These are phyloP conservation scores for Patella pellucida DNA, from an alignment of 2,888 invertebrate genomes.

Conservation along the genomic window DNA sequence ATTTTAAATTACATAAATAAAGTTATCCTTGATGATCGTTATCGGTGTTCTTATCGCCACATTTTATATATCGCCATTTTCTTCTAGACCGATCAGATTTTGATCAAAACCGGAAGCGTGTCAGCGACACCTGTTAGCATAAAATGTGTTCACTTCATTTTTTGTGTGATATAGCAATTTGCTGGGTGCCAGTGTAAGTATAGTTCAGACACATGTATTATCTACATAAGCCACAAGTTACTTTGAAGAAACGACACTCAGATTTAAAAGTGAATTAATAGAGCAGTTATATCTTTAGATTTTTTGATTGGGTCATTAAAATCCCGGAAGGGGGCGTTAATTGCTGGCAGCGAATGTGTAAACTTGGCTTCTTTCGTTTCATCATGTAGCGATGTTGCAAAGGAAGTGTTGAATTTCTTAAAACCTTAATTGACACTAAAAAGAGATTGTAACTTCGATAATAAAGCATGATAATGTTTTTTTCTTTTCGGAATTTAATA, in stretches of 20 bases:
- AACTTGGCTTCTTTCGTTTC: background rate
- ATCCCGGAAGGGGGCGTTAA: conserved; percentile 23
- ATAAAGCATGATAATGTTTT: background rate
- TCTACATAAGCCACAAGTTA: conserved; percentile 1
- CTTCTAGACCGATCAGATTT: background rate
- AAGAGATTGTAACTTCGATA: conserved; percentile 5
- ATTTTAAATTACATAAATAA: no score
- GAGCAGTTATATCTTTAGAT: conserved; percentile 17
- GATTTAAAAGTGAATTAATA: conserved; percentile 9
- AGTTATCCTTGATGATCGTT: no score
- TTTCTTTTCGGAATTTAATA: background rate
- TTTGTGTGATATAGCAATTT: conserved; percentile 3
- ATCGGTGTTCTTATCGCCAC: no score
- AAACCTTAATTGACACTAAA: conserved; percentile 5
- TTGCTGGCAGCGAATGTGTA: background rate
- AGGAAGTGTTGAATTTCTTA: conserved; percentile 7
- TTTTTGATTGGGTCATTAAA: conserved; percentile 18
- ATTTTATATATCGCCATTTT: no score
- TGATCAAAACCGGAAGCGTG: conserved; percentile 1
- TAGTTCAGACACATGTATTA: conserved; percentile 4
- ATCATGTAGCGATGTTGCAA: background rate
- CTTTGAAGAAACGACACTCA: background rate
- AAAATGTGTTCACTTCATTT: background rate
- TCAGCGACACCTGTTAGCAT: conserved; percentile 4
- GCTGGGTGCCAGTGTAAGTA: background rate